These are phyloP conservation scores for Octonoba sinensis DNA, from an alignment of 2,888 invertebrate species.

Conservation along the genomic window DNA sequence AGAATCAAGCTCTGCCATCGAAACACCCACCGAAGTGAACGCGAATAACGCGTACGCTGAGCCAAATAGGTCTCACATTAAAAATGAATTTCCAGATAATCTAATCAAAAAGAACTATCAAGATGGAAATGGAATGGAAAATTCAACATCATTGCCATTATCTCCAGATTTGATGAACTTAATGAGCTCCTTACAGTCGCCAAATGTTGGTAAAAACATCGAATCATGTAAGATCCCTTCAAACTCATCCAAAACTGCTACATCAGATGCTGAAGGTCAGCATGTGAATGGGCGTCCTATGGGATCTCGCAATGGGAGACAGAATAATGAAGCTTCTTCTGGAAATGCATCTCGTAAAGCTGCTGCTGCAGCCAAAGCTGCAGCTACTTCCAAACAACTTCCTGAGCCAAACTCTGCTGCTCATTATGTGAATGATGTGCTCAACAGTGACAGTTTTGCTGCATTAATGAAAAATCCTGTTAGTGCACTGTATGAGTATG, in stretches of 20 bases:
- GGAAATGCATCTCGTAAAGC: constrained; percentile 42
- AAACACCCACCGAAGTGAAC: constrained; percentile 57
- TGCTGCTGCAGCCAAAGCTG: constrained; percentile 41
- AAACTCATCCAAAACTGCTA: constrained; percentile 34
- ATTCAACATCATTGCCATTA: constrained; percentile 21
- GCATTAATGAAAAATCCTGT: constrained; percentile 71
- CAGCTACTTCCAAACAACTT: constrained; percentile 42
- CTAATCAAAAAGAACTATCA: constrained; percentile 46
- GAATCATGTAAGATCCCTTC: constrained; percentile 40
- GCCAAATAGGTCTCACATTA: constrained; percentile 51
- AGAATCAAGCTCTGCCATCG: constrained; percentile 44
- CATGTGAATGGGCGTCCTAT: constrained; percentile 49
- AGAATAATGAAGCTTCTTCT: constrained; percentile 28
- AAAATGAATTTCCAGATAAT: constrained; percentile 38
- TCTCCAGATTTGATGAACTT: constrained; percentile 50
- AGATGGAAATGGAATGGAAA: constrained; percentile 33
- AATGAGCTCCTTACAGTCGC: constrained; percentile 55
- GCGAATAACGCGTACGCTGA: constrained; percentile 61
- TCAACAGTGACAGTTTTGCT: constrained; percentile 69
- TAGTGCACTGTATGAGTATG: constrained; percentile 72
- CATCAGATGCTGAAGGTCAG: constrained; percentile 31
- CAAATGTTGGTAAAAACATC: constrained; percentile 55
- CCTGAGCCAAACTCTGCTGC: constrained; percentile 61
- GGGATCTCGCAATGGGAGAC: constrained; percentile 45
- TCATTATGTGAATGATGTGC: constrained; percentile 62